Evolutionary conservation across 2,888 invertebrate genomes (phyloP), one percentile per base, ranked within the genome.

Genomic region (Drosophila neutralis): DNA sequence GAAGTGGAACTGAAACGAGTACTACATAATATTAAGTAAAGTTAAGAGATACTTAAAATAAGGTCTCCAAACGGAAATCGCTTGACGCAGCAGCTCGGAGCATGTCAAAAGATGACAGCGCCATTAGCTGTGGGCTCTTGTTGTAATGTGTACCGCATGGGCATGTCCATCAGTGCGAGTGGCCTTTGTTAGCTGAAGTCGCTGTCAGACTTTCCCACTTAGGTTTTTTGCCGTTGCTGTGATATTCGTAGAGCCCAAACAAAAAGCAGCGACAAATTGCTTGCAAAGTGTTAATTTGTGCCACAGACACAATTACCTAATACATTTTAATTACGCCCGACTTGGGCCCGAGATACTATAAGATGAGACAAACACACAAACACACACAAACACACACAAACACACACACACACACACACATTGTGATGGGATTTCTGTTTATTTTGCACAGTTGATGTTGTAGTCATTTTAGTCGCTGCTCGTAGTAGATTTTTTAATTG

Each of bases 291-390:
- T 89, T 85, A 85, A 85, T 85, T 85, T 83, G 84, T 89, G 89
- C 84, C 84, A 81, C 87, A 85, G 84, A 89, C 89, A 81, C 84
- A 85, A 85, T 85, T 85, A 85, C 84, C 87, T 89, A 85, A 85
- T 87, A 85, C 84, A 85, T 85, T 85, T 85, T 84, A 84, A 84
- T 84, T 84, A 83, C 74, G 83, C 59, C 66, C 54, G 74, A 76
- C 70, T 80, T 77, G 73, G 66, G 58, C 67, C 48, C 66, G 69
- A 61, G 64, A 64, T 53, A 66, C 62, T 48, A 36, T 51, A 67
- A 70, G 78, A 86, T 86, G 76, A 76, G 69, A 48, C 54, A 38
- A 24, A 56, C 36, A 42, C 21, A 42, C 29, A 29, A 2, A n/a
- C 6, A 42, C n/a, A 42, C 40, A 40, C 11, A n/a, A n/a, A 42